Conservation (phyloP, 2,888 invertebrate species). For the Agrilus mali region DNA sequence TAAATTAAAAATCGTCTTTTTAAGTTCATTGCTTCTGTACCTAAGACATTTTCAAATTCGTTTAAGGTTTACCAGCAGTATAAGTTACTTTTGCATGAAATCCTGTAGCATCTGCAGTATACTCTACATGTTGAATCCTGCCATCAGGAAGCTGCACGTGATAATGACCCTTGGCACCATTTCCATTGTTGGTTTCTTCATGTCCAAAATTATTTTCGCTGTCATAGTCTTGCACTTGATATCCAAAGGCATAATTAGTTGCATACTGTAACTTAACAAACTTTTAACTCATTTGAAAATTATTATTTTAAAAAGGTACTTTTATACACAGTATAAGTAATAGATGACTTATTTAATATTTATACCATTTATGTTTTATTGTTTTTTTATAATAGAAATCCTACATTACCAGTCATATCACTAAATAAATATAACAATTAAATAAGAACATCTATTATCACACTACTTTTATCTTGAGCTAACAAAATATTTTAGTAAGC, state of each 20-base stretch:
- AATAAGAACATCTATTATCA: too few relatives aligned
- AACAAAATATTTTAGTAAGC: too few relatives aligned
- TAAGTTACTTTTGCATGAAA: constrained; percentile 70
- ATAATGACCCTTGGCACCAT: constrained; percentile 58
- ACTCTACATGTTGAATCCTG: constrained; percentile 62
- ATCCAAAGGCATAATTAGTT: constrained; percentile 43
- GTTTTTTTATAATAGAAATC: not conserved
- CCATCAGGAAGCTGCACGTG: constrained; percentile 71
- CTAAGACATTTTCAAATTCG: too few relatives aligned
- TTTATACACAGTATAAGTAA: not conserved
- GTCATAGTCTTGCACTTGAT: constrained; percentile 57
- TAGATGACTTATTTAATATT: not conserved
- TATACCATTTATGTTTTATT: not conserved
- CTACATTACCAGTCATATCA: not conserved
- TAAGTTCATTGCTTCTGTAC: too few relatives aligned
- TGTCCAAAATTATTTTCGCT: constrained; percentile 68
- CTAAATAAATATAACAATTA: too few relatives aligned
- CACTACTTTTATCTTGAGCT: too few relatives aligned
- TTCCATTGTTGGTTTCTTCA: constrained; percentile 55
- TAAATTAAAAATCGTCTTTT: too few relatives aligned
- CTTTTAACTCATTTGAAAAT: not conserved
- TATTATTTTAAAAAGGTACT: too few relatives aligned
- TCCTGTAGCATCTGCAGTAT: constrained; percentile 63
- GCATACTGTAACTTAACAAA: constrained; percentile 28
- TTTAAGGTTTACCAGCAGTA: constrained; percentile 17